These are phyloP conservation scores for Yponomeuta cagnagella DNA, from an alignment of 2,888 invertebrate species.

Conservation along the genomic window DNA sequence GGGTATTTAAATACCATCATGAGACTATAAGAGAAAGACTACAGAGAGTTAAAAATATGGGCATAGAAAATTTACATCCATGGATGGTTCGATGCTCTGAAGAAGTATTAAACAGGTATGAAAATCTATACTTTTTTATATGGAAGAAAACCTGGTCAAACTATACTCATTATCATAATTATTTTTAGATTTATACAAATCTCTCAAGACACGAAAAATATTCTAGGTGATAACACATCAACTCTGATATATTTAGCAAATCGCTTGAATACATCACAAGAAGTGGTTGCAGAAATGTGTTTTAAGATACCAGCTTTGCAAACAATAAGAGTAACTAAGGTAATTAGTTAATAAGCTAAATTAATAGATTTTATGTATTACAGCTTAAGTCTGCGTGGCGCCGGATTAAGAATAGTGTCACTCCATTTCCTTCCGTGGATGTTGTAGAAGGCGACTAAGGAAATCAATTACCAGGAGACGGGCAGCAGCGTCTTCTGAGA, in stretches of 20 bases:
- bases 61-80: conserved; percentile 72
- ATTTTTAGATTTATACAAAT: conserved; percentile 45
- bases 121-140: conserved; percentile 3
- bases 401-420: too few species aligned
- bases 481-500: too few species aligned
- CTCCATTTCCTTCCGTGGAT: too few species aligned
- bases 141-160: neutral
- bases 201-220: conserved; percentile 55
- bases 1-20: conserved; percentile 78
- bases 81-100: conserved; percentile 81
- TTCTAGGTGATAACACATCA: conserved; percentile 68
- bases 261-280: conserved; percentile 61
- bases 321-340: conserved; percentile 74
- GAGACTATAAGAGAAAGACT: conserved; percentile 70
- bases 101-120: conserved; percentile 71
- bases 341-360: conserved; percentile 26
- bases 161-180: neutral
- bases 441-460: too few species aligned
- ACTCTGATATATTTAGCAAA: conserved; percentile 72
- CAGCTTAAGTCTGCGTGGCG: conserved; percentile 1
- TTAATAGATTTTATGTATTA: conserved; percentile 5
- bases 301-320: conserved; percentile 68
- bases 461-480: too few species aligned
- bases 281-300: conserved; percentile 66
- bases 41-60: conserved; percentile 60